These are phyloP conservation scores for Sebastes oblongus DNA, from an alignment of 2,797 vertebrate genomes.

Conservation along the genomic window DNA sequence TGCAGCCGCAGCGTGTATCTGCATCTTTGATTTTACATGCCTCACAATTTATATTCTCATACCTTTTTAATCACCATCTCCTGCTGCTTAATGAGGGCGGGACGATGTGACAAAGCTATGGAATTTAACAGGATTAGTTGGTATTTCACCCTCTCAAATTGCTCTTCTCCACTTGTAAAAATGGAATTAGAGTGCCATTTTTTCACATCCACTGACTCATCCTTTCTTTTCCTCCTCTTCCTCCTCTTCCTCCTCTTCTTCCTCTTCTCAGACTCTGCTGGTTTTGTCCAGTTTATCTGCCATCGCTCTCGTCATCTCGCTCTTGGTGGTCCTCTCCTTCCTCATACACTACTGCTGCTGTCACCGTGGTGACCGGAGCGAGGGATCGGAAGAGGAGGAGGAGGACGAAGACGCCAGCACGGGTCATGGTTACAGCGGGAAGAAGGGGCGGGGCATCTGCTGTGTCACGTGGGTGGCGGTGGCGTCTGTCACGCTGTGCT, in stretches of 20 bases:
- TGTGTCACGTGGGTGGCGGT: slow-evolving; percentile 93
- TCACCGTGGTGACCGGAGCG: slow-evolving; percentile 80
- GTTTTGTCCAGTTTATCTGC: slow-evolving; percentile 82
- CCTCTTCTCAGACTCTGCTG: slow-evolving; percentile 80
- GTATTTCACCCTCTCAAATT: slow-evolving; percentile 37
- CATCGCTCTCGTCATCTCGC: slow-evolving; percentile 81
- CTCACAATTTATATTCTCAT: slow-evolving; percentile 8
- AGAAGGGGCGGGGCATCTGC: slow-evolving; percentile 87
- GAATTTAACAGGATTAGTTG: slow-evolving; percentile 55
- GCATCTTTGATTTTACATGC: not conserved
- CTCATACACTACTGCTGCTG: slow-evolving; percentile 88
- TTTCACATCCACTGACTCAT: slow-evolving; percentile 41
- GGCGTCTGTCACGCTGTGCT: slow-evolving; percentile 89
- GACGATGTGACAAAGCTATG: slow-evolving; percentile 28
- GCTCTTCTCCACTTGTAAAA: slow-evolving; percentile 29
- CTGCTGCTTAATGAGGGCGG: slow-evolving; percentile 44
- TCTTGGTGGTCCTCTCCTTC: slow-evolving; percentile 83
- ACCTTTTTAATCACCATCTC: slow-evolving; percentile 46
- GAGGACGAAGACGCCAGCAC: slow-evolving; percentile 84
- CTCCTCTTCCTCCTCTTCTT: not conserved
- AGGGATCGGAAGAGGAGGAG: slow-evolving; percentile 84
- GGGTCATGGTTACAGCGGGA: slow-evolving; percentile 82
- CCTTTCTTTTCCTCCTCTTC: not conserved
- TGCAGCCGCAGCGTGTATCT: not conserved
- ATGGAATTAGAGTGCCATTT: slow-evolving; percentile 41